Evolutionary conservation across 2,797 vertebrate species (phyloP), one percentile per base, ranked within the genome.

Genomic region (Sebastes matsubarae): DNA sequence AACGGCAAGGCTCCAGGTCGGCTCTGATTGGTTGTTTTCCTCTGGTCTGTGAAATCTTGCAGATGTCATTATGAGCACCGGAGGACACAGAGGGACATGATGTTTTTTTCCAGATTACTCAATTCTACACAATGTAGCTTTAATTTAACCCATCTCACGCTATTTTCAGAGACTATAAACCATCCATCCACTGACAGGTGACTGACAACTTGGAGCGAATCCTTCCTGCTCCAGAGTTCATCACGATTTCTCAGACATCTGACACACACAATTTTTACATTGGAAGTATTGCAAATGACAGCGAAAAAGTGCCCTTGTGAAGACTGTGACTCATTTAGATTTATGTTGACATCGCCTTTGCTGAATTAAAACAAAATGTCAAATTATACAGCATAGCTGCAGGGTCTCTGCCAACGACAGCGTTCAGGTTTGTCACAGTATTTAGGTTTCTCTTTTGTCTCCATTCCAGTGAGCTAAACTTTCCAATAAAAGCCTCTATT

Each of bases 391-490:
- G 22, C 52, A 18, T 65, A 68, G 72, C 69, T 69, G 42, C 64
- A 63, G 68, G 64, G 50, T 60, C 27, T 72, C 24, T 36, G n/a
- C 12, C 36, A 13, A 42, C 1, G 6, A 22, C 76, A 72, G 8
- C 25, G 34, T 71, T 52, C 61, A 29, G 10, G 25, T 50, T 64
- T 66, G 65, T 77, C 65, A 72, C 6, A 38, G 5, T 64, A 29
- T 77, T 86, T 36, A 16, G 20, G 9, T 30, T 73, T 65, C 14
- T 55, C 36, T 66, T 66, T 82, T 64, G 57, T 76, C 42, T 70
- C n/a, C 60, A 57, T 70, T 61, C 58, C 59, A 66, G 36, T 5
- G 50, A 72, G 63, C 25, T 68, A 29, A 64, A 69, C 20, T 46
- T 68, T 82, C n/a, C 66, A 60, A 42, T 60, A 59, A 66, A 70